Evolutionary conservation across 2,888 invertebrate species (phyloP).

Genomic region (Macropis europaea): DNA sequence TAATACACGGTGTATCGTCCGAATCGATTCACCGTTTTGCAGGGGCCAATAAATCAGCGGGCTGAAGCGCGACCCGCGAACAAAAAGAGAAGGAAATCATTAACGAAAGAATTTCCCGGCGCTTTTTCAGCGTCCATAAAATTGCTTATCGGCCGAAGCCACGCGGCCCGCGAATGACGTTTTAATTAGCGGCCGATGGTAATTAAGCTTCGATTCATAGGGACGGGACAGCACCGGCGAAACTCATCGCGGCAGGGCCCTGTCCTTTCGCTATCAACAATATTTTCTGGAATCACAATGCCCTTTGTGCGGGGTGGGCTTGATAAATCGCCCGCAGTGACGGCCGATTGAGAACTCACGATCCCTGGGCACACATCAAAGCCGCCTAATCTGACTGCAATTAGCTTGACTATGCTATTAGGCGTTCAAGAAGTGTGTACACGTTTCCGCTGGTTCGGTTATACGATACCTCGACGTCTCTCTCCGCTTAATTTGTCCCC

Average conservation of each 20-base stretch:
- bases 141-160: slow-evolving; percentile 11
- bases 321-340: neutral
- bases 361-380: neutral
- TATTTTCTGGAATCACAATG: neutral
- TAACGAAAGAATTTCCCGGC: neutral
- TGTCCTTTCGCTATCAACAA: neutral
- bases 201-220: slow-evolving; percentile 14
- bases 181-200: slow-evolving; percentile 23
- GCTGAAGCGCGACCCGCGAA: no score
- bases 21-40: slow-evolving; percentile 1
- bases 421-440: neutral
- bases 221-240: neutral
- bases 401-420: neutral
- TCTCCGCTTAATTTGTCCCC: neutral
- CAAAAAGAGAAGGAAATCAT: neutral
- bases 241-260: no score
- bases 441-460: neutral
- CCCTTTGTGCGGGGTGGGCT: neutral
- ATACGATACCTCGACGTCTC: neutral
- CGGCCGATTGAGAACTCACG: neutral
- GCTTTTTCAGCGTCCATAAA: neutral
- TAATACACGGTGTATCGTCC: no score
- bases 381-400: neutral
- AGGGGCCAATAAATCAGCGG: neutral
- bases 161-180: slow-evolving; percentile 8